Conservation (phyloP, 1,140 invertebrate species). For the Macrosteles quadrilineatus region DNA sequence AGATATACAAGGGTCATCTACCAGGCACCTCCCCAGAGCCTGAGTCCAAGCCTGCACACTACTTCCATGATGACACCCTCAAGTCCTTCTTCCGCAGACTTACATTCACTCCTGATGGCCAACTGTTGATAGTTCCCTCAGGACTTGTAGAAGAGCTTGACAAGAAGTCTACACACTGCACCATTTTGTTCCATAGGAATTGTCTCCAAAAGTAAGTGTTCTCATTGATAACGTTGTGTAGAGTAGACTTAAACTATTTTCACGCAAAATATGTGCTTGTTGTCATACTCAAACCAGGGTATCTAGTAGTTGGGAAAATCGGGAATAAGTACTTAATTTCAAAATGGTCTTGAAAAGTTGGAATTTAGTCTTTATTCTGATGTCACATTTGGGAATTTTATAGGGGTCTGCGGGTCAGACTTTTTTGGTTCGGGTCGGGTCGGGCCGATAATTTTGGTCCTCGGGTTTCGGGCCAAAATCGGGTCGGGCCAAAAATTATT, state of each 20-base stretch:
- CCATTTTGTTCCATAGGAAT: conserved; percentile 78
- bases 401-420: too few species aligned
- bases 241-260: neutral
- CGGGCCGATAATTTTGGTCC: too few species aligned
- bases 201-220: conserved; percentile 71
- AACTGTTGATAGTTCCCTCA: conserved; percentile 81
- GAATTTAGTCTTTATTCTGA: too few species aligned
- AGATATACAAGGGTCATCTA: conserved; percentile 64
- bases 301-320: neutral
- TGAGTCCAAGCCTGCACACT: conserved; percentile 62
- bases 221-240: conserved; percentile 45
- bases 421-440: too few species aligned
- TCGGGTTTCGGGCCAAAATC: too few species aligned
- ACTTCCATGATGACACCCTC: conserved; percentile 94
- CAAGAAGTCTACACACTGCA: conserved; percentile 67
- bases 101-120: conserved; percentile 86
- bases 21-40: conserved; percentile 47
- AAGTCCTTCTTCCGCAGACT: conserved; percentile 90
- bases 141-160: conserved; percentile 70
- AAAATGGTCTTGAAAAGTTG: too few species aligned
- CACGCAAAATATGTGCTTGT: neutral
- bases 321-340: neutral
- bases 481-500: too few species aligned
- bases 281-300: neutral
- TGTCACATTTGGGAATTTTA: too few species aligned